A percentile compares a stretch with the other conserved stretches of the same genome.
Evolutionary conservation across 2,797 vertebrate species (phyloP).

Genomic region (Spea hammondii): DNA sequence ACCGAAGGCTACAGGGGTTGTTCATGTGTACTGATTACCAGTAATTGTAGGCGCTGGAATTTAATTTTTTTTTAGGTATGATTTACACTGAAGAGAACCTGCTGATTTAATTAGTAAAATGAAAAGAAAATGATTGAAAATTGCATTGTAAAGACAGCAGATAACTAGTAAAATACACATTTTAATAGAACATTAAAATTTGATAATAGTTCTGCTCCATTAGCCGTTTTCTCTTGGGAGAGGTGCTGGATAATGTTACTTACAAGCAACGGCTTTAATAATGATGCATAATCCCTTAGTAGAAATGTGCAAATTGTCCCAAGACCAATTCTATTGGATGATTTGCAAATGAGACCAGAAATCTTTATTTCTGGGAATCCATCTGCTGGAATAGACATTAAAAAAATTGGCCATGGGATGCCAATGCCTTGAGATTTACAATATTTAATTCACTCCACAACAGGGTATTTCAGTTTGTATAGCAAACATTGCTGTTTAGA

Average conservation of each 20-base stretch:
- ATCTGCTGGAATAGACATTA: constrained; percentile 1
- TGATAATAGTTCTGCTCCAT: constrained; percentile 52
- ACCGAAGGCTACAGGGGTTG: neutral
- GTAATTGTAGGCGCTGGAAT: constrained; percentile 16
- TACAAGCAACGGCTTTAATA: constrained; percentile 45
- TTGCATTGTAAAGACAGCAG: constrained; percentile 49
- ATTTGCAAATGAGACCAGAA: constrained; percentile 2
- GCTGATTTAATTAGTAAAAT: constrained; percentile 49
- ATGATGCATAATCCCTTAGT: constrained; percentile 35
- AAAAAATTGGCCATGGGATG: neutral
- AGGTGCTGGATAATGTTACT: constrained; percentile 47
- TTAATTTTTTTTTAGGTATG: constrained; percentile 17
- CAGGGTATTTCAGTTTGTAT: neutral
- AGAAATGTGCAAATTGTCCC: constrained; percentile 10
- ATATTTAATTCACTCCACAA: neutral
- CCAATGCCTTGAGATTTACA: neutral
- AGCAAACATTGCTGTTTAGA: neutral
- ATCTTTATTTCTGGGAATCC: constrained; percentile 5
- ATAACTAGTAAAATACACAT: constrained; percentile 53
- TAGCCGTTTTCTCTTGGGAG: constrained; percentile 39
- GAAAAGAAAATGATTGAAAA: constrained; percentile 45
- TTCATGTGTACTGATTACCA: constrained; percentile 33
- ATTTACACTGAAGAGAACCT: constrained; percentile 44
- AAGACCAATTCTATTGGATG: neutral
- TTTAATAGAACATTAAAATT: constrained; percentile 53